Conservation (phyloP, 2,888 invertebrate genomes). For the Scaptodrosophila latifasciaeformis region DNA sequence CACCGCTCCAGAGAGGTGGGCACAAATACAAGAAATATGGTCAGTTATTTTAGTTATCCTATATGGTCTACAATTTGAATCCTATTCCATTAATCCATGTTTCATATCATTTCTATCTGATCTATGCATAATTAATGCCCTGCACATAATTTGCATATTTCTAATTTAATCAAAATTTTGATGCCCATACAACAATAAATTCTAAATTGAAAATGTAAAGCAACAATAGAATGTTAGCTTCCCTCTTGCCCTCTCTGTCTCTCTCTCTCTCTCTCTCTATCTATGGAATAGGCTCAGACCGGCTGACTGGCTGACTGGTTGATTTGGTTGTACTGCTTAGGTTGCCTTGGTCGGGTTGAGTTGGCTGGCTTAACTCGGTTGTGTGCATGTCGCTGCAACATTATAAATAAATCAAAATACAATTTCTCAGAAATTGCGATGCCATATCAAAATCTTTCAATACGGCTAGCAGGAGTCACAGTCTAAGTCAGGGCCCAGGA, state of each 20-base stretch:
- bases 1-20: no score
- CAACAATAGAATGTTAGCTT: constrained; percentile 10
- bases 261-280: no score
- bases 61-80: no score
- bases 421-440: constrained; percentile 72
- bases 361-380: not conserved
- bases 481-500: not conserved
- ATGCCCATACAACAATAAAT: constrained; percentile 29
- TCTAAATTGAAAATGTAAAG: constrained; percentile 20
- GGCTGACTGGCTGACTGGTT: no score
- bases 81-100: not conserved
- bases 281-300: no score
- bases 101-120: constrained; percentile 35
- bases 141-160: constrained; percentile 66
- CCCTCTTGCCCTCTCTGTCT: no score
- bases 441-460: constrained; percentile 67
- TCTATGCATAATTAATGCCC: constrained; percentile 59
- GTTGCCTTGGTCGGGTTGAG: no score
- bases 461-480: constrained; percentile 22
- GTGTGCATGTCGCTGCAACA: constrained; percentile 71
- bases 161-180: constrained; percentile 70
- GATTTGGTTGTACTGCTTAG: no score
- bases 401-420: constrained; percentile 72
- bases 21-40: no score
- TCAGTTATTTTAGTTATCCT: no score